phyloP scores from a whole-genome alignment of 2,113 vertebrate species.

The Hippopotamus amphibius region DNA sequence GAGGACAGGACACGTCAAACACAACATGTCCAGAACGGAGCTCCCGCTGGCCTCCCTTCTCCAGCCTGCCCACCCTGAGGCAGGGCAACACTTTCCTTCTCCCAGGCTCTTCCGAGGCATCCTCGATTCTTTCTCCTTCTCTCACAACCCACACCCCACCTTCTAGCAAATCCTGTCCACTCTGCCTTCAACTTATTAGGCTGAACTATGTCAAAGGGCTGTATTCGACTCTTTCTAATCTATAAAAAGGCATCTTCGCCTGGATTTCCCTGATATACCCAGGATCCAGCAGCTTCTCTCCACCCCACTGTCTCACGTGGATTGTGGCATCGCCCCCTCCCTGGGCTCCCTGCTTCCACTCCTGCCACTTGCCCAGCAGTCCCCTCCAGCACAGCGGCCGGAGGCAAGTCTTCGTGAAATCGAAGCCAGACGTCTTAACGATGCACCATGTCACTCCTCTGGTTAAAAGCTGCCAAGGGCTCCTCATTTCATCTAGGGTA shows the following conservation, averaged over 20 bases:
- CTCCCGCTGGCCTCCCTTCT: background rate
- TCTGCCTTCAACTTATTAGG: background rate
- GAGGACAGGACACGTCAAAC: background rate
- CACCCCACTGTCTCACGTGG: too few relatives aligned
- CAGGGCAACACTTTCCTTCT: background rate
- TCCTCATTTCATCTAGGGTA: background rate
- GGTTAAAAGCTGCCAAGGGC: background rate
- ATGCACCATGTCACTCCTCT: fast-evolving
- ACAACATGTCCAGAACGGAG: background rate
- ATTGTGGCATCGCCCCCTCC: too few relatives aligned
- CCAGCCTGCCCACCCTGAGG: background rate
- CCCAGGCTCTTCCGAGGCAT: background rate
- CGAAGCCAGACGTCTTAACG: background rate
- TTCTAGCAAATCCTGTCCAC: background rate
- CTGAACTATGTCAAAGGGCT: background rate
- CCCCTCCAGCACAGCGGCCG: background rate
- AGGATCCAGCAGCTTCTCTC: background rate
- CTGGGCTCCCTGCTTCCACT: background rate
- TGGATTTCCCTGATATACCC: background rate
- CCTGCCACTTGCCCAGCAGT: background rate
- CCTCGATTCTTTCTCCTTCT: background rate
- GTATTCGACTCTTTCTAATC: background rate
- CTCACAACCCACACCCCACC: background rate
- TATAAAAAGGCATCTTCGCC: background rate
- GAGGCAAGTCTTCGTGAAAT: background rate